Base-by-base conservation (phyloP, 2,113 vertebrate species). In the Tupaia tana region DNA sequence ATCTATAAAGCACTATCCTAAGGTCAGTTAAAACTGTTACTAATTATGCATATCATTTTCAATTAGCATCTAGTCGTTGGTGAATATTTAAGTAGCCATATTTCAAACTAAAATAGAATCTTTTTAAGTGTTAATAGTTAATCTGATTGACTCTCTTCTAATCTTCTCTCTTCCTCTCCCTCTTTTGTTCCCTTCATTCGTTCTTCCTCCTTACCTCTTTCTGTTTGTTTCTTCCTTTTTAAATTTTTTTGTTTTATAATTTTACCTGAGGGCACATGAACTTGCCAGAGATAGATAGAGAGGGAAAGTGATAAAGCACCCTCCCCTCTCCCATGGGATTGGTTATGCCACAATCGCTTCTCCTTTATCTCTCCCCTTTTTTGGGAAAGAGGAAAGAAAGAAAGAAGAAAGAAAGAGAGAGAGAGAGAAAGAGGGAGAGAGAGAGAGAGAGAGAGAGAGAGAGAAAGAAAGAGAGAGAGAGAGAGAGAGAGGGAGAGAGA, bases 21-120 rank as follows among this genome's bases (percentile, higher is more conserved):
- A 14, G 63, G 12, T 67, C 86, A 89, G 29, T 63, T 64, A 75
- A 77, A 94, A 34, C 31, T 7, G 16, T 82, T 27, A 78, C 34
- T 82, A 96, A 74, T 79, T 79, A 66, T 14, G 71, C n/a, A 11
- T 7, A 59, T 89, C 77, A 59, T 89, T 86, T 91, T 93, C 84
- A 83, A 27, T 75, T 79, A 89, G 27, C 12, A 56, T 70, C 34
- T 64, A 71, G 34, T 19, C n/a, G 7, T n/a, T 54, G 80, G n/a
- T 77, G 22, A 78, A 73, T 81, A 75, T 78, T 85, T 94, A 43
- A 74, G 91, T 83, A 64, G 29, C 10, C 59, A 2, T 43, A 70
- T 74, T 89, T 95, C n/a, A 81, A 86, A 82, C 11, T 63, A 11
- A 81, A 84, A 54, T 78, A 73, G 85, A 92, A 70, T 78, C 56